Base-by-base conservation (phyloP, 1,140 invertebrate species). In the Platorchestia sp. region DNA sequence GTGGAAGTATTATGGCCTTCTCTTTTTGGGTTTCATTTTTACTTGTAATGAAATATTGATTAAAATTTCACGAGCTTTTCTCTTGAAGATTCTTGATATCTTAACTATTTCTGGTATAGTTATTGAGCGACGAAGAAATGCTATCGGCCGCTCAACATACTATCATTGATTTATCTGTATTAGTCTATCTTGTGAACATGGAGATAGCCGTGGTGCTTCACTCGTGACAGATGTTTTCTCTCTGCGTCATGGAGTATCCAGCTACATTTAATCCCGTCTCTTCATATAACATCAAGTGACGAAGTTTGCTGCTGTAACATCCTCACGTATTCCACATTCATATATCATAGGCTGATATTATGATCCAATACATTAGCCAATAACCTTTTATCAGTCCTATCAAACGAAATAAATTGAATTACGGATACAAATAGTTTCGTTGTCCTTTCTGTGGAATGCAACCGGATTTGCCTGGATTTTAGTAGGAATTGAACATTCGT, bases 381-480 rank as follows among this genome's bases (percentile, higher is more conserved):
- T 93, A 93, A 93, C 91, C 91, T 93, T 93, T 93, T 93, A 93
- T 93, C 91, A 93, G 91, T 93, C 91, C 19, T 93, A 47, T 93
- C 91, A 93, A 93, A 93, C 36, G 40, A 93, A 93, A 93, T 93
- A 93, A 93, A 93, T 93, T 93, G 91, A 93, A 93, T 93, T 45
- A 93, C 91, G 45, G 91, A 93, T 22, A 36, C 0, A 0, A 43
- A 42, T 44, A 14, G 10, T 42, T 41, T 42, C 27, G 14, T 89
- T 7, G 3, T 89, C 87, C 86, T 51, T 19, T 51, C 19, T 51
- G 19, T 36, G 59, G 59, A 75, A 22, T 36, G 10, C 59, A 75
- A 36, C 59, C 36, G n/a, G n/a, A n/a, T n/a, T n/a, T n/a, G n/a
- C n/a, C n/a, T n/a, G n/a, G n/a, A n/a, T n/a, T n/a, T n/a, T n/a